These are phyloP conservation scores for Campylomormyrus tamandua DNA, from an alignment of 2,113 vertebrate species.

Conservation along the genomic window DNA sequence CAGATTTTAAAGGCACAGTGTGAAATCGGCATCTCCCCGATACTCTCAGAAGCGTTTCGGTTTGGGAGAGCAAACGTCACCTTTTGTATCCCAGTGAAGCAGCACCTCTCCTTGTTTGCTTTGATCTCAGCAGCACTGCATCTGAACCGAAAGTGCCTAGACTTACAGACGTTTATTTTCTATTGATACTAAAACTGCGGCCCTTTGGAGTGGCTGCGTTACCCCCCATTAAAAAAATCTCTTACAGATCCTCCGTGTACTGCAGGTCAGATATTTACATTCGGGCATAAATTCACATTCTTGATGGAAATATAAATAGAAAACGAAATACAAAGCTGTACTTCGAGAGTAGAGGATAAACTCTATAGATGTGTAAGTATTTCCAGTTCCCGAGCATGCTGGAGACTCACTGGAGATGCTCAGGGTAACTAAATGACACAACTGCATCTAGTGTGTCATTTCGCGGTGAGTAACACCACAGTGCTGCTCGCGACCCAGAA, in stretches of 20 bases:
- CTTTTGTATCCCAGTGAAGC: background rate
- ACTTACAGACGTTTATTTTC: background rate
- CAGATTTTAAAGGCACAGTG: background rate
- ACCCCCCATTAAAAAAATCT: background rate
- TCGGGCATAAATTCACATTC: background rate
- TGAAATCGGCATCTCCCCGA: background rate
- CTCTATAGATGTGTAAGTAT: background rate
- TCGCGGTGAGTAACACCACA: constrained; percentile 5
- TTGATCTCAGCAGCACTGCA: background rate
- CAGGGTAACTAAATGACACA: background rate
- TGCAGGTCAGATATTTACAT: background rate
- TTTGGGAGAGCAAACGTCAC: background rate
- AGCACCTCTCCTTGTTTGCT: background rate
- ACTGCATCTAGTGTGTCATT: background rate
- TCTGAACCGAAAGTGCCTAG: background rate
- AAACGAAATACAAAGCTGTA: background rate
- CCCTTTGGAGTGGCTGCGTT: background rate
- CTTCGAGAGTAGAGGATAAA: background rate
- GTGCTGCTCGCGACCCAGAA: constrained; percentile 18
- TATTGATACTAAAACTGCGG: background rate
- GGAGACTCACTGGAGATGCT: background rate
- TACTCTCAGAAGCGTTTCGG: background rate
- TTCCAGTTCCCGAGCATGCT: background rate
- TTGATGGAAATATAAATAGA: background rate
- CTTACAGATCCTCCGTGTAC: background rate